Conservation (phyloP, 2,797 vertebrate species). For the Megalops cyprinoides region DNA sequence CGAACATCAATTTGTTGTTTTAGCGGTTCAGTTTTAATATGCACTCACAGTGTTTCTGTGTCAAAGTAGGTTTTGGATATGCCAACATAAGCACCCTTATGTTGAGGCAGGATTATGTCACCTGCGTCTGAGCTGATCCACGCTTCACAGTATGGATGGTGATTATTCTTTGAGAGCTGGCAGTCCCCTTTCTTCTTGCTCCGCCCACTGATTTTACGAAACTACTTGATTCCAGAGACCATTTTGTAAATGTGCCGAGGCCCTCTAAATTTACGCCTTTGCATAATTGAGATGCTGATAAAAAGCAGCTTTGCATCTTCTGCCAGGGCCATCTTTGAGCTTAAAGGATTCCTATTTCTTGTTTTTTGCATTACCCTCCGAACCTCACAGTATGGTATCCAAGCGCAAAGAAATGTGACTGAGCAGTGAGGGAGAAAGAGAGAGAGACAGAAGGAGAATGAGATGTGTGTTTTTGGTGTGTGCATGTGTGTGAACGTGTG, state of each 20-base stretch:
- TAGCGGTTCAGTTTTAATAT: background rate
- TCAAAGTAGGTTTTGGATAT: background rate
- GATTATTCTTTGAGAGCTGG: slow-evolving; percentile 33
- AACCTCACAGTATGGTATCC: background rate
- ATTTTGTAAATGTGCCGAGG: slow-evolving; percentile 39
- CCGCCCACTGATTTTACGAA: slow-evolving; percentile 36
- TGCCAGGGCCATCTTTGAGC: background rate
- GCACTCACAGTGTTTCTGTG: background rate
- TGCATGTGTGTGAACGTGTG: background rate
- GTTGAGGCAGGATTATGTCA: background rate
- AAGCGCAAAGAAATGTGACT: background rate
- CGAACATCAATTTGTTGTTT: background rate
- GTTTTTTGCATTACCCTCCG: background rate
- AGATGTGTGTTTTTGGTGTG: slow-evolving; percentile 21
- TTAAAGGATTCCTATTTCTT: background rate
- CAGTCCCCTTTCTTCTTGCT: slow-evolving; percentile 2
- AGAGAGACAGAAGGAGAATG: background rate
- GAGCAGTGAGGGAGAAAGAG: background rate
- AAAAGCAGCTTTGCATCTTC: slow-evolving; percentile 26
- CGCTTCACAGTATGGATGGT: slow-evolving; percentile 27
- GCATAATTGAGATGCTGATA: slow-evolving; percentile 46
- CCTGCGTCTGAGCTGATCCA: slow-evolving; percentile 21
- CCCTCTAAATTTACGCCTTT: slow-evolving; percentile 45
- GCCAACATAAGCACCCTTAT: background rate
- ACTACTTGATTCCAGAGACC: slow-evolving; percentile 33